Evolutionary conservation across 2,888 invertebrate species (phyloP), one percentile per base, ranked within the genome.

Genomic region (Plebejus anna): DNA sequence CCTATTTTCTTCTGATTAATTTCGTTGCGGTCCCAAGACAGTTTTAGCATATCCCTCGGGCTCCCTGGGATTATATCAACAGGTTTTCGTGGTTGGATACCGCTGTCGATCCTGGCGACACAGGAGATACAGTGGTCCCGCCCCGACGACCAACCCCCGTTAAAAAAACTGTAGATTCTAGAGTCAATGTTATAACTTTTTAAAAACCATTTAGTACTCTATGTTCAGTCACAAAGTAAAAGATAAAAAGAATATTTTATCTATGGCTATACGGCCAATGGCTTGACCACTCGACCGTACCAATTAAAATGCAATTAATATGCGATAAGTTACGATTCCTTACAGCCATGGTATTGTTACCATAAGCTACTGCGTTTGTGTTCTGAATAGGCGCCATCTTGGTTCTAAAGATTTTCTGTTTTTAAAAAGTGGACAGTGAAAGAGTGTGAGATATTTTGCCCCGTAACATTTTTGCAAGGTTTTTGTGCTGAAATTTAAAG

Each of bases 261-360:
- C 66, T 66, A 61, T 61, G 61, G 28, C 61, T 61, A 32, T 32
- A 16, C 32, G 32, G 6, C 9, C 42, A 71, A 71, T 71, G 71
- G 16, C 71, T 42, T 55, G 16, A 71, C 70, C 71, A 22, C 76
- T 70, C n/a, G 28, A 70, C 13, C 70, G 78, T 78, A 78, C 78
- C 78, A 76, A 78, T 76, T 78, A 75, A 73, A 72, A 47, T 32
- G 66, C 42, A 75, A 78, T 76, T 78, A 75, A 73, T 76, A 70
- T n/a, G 66, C 75, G 76, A 76, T 75, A 78, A 76, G 66, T 36
- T 36, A 32, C 66, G 32, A 66, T 66, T 66, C 32, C 32, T 1
- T 66, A 36, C 32, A 32, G 32, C 4, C 16, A 78, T 78, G 32
- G 71, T 4, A 77, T 57, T 70, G 76, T 71, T 71, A 71, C 71